These are phyloP conservation scores for Leptopilina boulardi DNA, from an alignment of 1,140 invertebrate genomes.

Conservation along the genomic window DNA sequence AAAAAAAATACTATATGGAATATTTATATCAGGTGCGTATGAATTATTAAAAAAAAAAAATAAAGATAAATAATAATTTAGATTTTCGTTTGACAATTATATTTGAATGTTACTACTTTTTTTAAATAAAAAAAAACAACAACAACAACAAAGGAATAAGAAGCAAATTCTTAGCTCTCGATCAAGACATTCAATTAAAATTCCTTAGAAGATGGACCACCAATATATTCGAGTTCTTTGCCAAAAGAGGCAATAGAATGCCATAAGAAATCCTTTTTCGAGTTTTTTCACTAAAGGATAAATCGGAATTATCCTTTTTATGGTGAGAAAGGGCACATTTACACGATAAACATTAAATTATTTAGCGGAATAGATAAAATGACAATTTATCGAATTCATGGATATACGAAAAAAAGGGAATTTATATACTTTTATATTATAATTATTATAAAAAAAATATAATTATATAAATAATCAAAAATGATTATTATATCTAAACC, in stretches of 20 bases:
- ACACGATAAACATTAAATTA: not conserved
- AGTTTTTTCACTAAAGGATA: not conserved
- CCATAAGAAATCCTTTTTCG: constrained; percentile 13
- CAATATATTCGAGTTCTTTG: constrained; percentile 1
- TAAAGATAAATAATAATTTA: too few species aligned
- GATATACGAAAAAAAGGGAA: not conserved
- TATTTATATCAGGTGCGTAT: too few species aligned
- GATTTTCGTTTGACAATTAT: too few species aligned
- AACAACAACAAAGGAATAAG: not conserved
- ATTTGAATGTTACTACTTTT: not conserved
- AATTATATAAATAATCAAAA: too few species aligned
- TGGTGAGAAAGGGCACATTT: not conserved
- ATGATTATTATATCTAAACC: too few species aligned
- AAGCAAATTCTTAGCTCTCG: not conserved
- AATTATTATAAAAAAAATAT: too few species aligned
- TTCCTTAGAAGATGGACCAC: constrained; percentile 4
- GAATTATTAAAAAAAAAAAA: too few species aligned
- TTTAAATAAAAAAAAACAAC: not conserved
- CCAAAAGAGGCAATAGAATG: constrained; percentile 8
- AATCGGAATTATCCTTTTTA: constrained; percentile 18
- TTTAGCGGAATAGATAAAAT: not conserved
- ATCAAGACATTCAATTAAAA: constrained; percentile 33
- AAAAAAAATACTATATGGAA: too few species aligned
- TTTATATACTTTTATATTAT: too few species aligned
- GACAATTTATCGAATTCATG: not conserved